Evolutionary conservation across 2,113 vertebrate genomes (phyloP).

Genomic region (Anhinga anhinga): DNA sequence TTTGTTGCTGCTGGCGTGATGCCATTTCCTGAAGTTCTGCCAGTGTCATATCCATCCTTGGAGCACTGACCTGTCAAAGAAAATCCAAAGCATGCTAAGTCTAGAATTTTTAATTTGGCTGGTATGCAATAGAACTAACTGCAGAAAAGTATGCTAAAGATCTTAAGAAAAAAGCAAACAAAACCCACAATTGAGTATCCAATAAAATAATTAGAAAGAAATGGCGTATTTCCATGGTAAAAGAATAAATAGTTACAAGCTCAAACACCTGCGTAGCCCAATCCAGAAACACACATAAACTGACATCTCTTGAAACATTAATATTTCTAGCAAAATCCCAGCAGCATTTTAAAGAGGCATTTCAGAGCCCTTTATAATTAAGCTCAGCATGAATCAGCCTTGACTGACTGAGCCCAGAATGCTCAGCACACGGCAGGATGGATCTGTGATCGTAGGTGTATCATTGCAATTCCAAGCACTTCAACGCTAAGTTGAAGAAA

Average conservation of each 20-base stretch:
- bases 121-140: neutral
- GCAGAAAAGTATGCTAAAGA: neutral
- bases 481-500: neutral
- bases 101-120: neutral
- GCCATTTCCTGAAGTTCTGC: constrained; percentile 97
- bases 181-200: neutral
- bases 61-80: constrained; percentile 77
- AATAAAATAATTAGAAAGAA: neutral
- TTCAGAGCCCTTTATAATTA: neutral
- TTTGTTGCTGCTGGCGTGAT: constrained; percentile 94
- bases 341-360: neutral
- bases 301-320: neutral
- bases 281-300: neutral
- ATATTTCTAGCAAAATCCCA: neutral
- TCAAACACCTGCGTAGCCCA: accelerated
- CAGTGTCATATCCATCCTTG: constrained; percentile 94
- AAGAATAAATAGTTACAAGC: neutral
- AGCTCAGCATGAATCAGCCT: constrained; percentile 17
- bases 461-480: neutral
- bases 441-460: neutral
- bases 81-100: neutral
- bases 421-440: neutral
- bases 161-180: neutral
- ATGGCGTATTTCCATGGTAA: neutral
- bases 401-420: neutral